phyloP scores from a whole-genome alignment of 1,140 invertebrate genomes.

The Zaprionus taronus region DNA sequence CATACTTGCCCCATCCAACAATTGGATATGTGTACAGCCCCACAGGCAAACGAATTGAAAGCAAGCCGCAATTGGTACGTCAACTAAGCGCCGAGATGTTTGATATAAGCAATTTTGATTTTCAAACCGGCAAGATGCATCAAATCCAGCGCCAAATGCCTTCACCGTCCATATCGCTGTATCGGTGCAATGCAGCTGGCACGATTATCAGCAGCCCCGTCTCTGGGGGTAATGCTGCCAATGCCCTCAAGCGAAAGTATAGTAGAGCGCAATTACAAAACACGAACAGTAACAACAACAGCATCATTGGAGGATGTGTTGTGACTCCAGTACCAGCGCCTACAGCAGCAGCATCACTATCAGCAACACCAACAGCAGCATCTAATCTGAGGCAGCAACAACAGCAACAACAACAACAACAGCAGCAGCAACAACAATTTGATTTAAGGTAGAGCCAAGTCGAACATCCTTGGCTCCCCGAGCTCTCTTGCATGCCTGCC shows the following conservation, averaged over 20 bases:
- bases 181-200: slow-evolving; percentile 69
- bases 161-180: slow-evolving; percentile 76
- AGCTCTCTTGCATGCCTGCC: slow-evolving; percentile 63
- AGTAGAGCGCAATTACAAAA: slow-evolving; percentile 52
- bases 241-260: slow-evolving; percentile 74
- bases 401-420: slow-evolving; percentile 24
- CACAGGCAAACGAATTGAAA: slow-evolving; percentile 91
- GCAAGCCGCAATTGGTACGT: slow-evolving; percentile 91
- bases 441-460: slow-evolving; percentile 83
- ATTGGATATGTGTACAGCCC: slow-evolving; percentile 61
- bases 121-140: slow-evolving; percentile 90
- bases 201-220: slow-evolving; percentile 40
- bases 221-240: slow-evolving; percentile 41
- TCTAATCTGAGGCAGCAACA: slow-evolving; percentile 35
- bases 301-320: slow-evolving; percentile 27
- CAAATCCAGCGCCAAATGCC: slow-evolving; percentile 72
- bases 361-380: slow-evolving; percentile 44
- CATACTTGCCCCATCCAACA: slow-evolving; percentile 42
- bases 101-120: slow-evolving; percentile 94
- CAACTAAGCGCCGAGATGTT: slow-evolving; percentile 90
- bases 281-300: slow-evolving; percentile 29
- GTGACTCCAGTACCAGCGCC: slow-evolving; percentile 17
- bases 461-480: slow-evolving; percentile 62
- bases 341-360: slow-evolving; percentile 53
- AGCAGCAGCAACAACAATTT: slow-evolving; percentile 73